Conservation (phyloP, 2,113 vertebrate genomes). For the Pseudopodoces humilis region DNA sequence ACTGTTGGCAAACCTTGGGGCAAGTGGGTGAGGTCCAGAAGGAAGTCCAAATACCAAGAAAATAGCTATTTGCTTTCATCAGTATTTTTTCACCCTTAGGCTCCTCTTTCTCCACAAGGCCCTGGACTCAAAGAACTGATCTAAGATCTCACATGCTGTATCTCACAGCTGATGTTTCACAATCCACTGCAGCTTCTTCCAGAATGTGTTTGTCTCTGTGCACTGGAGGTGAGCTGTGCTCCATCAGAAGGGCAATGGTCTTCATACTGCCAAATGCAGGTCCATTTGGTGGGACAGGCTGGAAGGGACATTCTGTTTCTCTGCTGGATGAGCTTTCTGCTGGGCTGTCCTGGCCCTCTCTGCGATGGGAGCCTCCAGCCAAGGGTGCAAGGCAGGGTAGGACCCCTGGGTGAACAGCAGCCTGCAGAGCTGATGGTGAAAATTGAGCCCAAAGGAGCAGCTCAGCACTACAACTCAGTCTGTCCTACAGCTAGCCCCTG, state of each 20-base stretch:
- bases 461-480: background rate
- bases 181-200: background rate
- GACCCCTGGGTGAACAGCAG: background rate
- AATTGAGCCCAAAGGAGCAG: background rate
- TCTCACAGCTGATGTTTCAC: background rate
- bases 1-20: background rate
- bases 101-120: background rate
- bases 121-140: background rate
- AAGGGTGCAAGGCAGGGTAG: background rate
- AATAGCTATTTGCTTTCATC: background rate
- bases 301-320: background rate
- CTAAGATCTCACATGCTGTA: background rate
- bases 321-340: background rate
- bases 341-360: background rate
- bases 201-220: background rate
- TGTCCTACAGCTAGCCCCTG: background rate
- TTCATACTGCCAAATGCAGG: accelerated
- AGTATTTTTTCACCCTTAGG: background rate
- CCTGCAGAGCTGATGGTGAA: background rate
- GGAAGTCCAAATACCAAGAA: background rate
- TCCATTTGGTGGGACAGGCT: background rate
- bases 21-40: background rate
- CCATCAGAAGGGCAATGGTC: background rate
- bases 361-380: background rate
- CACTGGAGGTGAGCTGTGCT: background rate